These are phyloP conservation scores for Acanthurus leucopareius DNA, from an alignment of 2,797 vertebrate genomes.

Conservation along the genomic window DNA sequence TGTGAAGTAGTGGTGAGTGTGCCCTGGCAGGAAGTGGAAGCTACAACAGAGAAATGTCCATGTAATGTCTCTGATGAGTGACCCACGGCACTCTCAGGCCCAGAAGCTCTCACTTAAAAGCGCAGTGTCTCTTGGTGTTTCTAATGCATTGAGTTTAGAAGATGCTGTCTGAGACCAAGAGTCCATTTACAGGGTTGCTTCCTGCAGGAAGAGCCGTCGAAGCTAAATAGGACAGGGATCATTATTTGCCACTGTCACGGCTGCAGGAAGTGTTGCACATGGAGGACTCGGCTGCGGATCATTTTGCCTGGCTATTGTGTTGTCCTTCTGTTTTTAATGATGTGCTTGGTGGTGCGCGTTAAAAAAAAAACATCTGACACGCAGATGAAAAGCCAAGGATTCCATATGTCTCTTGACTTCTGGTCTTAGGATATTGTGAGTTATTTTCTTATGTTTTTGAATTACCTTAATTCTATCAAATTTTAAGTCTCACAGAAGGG, in stretches of 20 bases:
- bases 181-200: conserved; percentile 69
- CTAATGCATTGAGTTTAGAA: conserved; percentile 78
- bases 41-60: conserved; percentile 55
- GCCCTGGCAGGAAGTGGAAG: conserved; percentile 55
- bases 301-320: conserved; percentile 67
- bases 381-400: conserved; percentile 53
- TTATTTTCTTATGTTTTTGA: conserved; percentile 44
- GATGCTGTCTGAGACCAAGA: conserved; percentile 67
- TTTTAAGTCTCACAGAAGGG: conserved; percentile 34
- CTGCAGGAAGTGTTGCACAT: conserved; percentile 57
- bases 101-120: conserved; percentile 75
- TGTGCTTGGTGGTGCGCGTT: conserved; percentile 59
- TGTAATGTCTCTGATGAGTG: conserved; percentile 73
- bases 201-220: conserved; percentile 63
- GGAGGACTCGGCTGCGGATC: conserved; percentile 56
- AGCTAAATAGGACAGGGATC: conserved; percentile 72
- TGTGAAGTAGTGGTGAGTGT: conserved; percentile 48
- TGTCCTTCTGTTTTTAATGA: conserved; percentile 64
- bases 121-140: conserved; percentile 71
- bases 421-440: conserved; percentile 28
- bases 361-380: conserved; percentile 68
- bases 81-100: conserved; percentile 62
- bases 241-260: conserved; percentile 67
- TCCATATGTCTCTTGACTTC: conserved; percentile 61
- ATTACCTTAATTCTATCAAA: conserved; percentile 53